These are phyloP conservation scores for Otolemur crassicaudatus DNA, from an alignment of 2,797 vertebrate genomes.

Conservation along the genomic window DNA sequence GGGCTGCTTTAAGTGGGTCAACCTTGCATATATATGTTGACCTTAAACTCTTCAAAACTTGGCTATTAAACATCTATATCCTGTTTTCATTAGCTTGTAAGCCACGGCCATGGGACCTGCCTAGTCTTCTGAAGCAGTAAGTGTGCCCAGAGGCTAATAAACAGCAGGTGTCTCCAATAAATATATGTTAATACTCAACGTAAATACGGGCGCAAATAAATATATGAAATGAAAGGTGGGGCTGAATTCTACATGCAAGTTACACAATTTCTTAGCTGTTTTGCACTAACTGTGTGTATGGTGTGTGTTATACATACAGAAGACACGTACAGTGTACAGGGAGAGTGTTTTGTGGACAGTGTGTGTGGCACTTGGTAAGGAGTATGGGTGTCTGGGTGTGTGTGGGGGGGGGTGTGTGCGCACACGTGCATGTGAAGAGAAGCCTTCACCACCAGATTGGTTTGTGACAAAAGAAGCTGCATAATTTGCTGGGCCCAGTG, in stretches of 20 bases:
- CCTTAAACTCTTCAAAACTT: constrained; percentile 39
- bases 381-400: not conserved
- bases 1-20: constrained; percentile 59
- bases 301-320: not conserved
- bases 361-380: not conserved
- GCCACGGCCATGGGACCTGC: constrained; percentile 21
- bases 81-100: constrained; percentile 72
- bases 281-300: not conserved
- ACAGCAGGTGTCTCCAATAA: constrained; percentile 69
- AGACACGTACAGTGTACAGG: not conserved
- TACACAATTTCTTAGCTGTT: not conserved
- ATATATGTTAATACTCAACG: constrained; percentile 23
- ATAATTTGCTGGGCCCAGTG: not conserved
- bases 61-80: constrained; percentile 50
- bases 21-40: not conserved
- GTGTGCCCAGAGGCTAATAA: constrained; percentile 72
- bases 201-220: constrained; percentile 4
- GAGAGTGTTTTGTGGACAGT: not conserved
- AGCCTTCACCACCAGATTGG: not conserved
- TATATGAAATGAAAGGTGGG: constrained; percentile 1
- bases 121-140: constrained; percentile 60
- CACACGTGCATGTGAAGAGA: not conserved
- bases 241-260: not conserved
- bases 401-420: not conserved
- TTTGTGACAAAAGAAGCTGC: not conserved